A percentile compares a stretch with the other conserved stretches of the same genome.
Evolutionary conservation across 2,797 vertebrate species (phyloP).

Genomic region (Thalassophryne amazonica): DNA sequence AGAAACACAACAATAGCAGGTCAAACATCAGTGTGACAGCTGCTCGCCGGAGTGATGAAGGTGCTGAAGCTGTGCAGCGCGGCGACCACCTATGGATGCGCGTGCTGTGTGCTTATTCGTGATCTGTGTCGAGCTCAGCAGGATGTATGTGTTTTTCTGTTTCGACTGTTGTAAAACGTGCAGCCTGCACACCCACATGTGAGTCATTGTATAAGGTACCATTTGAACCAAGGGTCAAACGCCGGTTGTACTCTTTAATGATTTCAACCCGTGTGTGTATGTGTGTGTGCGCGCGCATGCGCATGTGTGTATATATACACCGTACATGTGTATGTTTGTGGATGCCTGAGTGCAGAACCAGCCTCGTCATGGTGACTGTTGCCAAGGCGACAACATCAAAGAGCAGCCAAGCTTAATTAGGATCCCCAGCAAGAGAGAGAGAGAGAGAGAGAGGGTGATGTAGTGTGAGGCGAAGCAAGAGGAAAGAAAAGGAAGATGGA

Average conservation of each 20-base stretch:
- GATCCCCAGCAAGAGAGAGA: constrained; percentile 75
- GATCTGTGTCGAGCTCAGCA: constrained; percentile 23
- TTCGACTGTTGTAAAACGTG: constrained; percentile 3
- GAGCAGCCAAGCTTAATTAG: constrained; percentile 85
- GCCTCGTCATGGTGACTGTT: constrained; percentile 85
- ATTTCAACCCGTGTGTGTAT: constrained; percentile 15
- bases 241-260: constrained; percentile 37
- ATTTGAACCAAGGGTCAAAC: constrained; percentile 61
- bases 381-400: constrained; percentile 88
- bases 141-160: constrained; percentile 6
- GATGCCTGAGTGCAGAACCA: constrained; percentile 71
- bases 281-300: constrained; percentile 3
- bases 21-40: constrained; percentile 24
- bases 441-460: constrained; percentile 39
- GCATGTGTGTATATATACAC: constrained; percentile 15
- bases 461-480: constrained; percentile 8
- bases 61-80: constrained; percentile 1
- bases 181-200: background rate
- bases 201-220: constrained; percentile 26
- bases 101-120: constrained; percentile 14
- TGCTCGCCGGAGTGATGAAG: constrained; percentile 2
- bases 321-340: constrained; percentile 48
- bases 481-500: background rate
- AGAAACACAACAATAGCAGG: constrained; percentile 33
- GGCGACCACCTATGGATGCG: constrained; percentile 10